A percentile compares a stretch with the other conserved stretches of the same genome.
phyloP scores from a whole-genome alignment of 2,797 vertebrate genomes.

The Thripadectes ignobilis region DNA sequence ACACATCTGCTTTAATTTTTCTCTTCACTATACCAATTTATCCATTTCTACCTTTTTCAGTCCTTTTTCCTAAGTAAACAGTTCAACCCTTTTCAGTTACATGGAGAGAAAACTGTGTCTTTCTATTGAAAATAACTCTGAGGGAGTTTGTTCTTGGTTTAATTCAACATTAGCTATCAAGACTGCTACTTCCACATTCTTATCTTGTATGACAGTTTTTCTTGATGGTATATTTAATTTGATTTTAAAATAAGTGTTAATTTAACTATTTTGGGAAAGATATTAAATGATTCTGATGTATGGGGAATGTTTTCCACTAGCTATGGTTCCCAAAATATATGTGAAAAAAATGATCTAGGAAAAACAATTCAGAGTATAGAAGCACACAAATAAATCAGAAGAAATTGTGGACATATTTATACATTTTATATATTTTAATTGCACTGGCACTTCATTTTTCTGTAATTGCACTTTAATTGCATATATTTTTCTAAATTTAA shows the following conservation, averaged over 20 bases:
- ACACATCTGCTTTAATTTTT: neutral
- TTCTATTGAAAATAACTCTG: neutral
- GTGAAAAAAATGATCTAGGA: neutral
- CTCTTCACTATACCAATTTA: neutral
- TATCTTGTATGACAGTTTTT: neutral
- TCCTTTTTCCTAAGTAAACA: neutral
- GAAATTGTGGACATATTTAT: constrained; percentile 18
- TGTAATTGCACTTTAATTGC: constrained; percentile 77
- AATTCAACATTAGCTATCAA: neutral
- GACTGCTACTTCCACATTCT: neutral
- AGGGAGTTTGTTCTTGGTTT: neutral
- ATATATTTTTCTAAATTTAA: constrained; percentile 77
- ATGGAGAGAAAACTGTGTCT: neutral
- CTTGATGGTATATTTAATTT: neutral
- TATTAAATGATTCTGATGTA: neutral
- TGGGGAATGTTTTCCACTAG: neutral
- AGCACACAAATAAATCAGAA: constrained; percentile 19
- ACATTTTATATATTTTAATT: constrained; percentile 71
- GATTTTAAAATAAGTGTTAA: constrained; percentile 34
- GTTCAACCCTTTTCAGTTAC: neutral
- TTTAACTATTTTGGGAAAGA: constrained; percentile 39
- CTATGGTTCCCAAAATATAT: constrained; percentile 18
- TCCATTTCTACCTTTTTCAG: neutral
- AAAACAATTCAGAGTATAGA: neutral
- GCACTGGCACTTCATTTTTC: constrained; percentile 63